phyloP scores from a whole-genome alignment of 2,113 vertebrate species.

The Capreolus pygargus region DNA sequence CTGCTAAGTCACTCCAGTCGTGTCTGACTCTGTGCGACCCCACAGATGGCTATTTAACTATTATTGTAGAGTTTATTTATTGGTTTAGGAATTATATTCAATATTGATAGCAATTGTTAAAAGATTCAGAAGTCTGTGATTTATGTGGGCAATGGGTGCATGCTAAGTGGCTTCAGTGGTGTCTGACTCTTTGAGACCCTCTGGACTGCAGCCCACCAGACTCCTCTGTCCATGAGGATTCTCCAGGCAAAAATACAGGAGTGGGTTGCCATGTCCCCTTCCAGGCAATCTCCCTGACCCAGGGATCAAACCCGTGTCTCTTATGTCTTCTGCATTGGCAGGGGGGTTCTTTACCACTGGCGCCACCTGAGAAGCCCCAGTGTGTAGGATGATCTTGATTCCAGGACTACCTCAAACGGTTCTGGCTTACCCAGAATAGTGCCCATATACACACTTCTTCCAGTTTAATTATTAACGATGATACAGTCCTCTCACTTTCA shows the following conservation, averaged over 20 bases:
- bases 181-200: background rate
- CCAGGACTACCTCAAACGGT: background rate
- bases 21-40: too few species aligned
- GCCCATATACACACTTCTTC: background rate
- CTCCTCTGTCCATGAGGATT: background rate
- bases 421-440: background rate
- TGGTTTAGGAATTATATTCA: background rate
- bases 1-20: too few species aligned
- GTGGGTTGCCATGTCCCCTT: background rate
- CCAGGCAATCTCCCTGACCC: background rate
- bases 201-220: background rate
- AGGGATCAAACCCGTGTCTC: fast-evolving
- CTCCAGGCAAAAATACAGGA: background rate
- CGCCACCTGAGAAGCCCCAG: background rate
- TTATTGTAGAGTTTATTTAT: background rate
- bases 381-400: background rate
- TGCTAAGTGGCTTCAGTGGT: background rate
- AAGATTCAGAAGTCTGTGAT: background rate
- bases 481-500: background rate
- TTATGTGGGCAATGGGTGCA: background rate
- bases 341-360: background rate
- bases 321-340: background rate
- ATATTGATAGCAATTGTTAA: background rate
- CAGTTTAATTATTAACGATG: background rate
- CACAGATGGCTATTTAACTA: background rate